These are phyloP conservation scores for Podargus strigoides DNA, from an alignment of 2,797 vertebrate species.

Conservation along the genomic window DNA sequence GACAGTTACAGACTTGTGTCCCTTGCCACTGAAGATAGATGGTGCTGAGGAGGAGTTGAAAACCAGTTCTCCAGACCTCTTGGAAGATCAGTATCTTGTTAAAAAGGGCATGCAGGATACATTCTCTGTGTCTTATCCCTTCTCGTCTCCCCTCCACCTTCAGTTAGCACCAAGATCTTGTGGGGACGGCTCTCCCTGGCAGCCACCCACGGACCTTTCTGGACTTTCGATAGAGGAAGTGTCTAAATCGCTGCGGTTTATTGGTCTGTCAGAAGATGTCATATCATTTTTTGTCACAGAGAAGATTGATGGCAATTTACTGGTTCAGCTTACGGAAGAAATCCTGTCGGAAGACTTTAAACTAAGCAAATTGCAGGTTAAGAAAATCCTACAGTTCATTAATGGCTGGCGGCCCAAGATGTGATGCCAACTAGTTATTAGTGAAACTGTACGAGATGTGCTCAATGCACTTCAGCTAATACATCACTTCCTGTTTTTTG, in stretches of 20 bases:
- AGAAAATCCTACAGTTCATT: slow-evolving; percentile 98
- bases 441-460: slow-evolving; percentile 32
- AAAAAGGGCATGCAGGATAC: slow-evolving; percentile 77
- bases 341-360: slow-evolving; percentile 96
- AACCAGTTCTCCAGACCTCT: slow-evolving; percentile 65
- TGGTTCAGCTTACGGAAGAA: slow-evolving; percentile 95
- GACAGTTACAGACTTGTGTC: slow-evolving; percentile 64
- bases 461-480: slow-evolving; percentile 54
- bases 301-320: slow-evolving; percentile 95
- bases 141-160: slow-evolving; percentile 75
- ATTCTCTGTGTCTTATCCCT: slow-evolving; percentile 75
- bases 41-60: slow-evolving; percentile 75
- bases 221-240: slow-evolving; percentile 94
- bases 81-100: slow-evolving; percentile 72
- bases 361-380: slow-evolving; percentile 96
- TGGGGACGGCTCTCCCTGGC: slow-evolving; percentile 83
- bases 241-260: slow-evolving; percentile 91
- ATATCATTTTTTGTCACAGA: slow-evolving; percentile 88
- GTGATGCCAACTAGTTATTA: slow-evolving; percentile 5
- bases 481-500: slow-evolving; percentile 76
- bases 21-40: slow-evolving; percentile 72
- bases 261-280: slow-evolving; percentile 91
- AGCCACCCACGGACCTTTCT: slow-evolving; percentile 85
- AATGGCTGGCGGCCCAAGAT: slow-evolving; percentile 97
- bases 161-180: slow-evolving; percentile 78